Base-by-base conservation (phyloP, 2,888 invertebrate species). In the Zeuzera pyrina region DNA sequence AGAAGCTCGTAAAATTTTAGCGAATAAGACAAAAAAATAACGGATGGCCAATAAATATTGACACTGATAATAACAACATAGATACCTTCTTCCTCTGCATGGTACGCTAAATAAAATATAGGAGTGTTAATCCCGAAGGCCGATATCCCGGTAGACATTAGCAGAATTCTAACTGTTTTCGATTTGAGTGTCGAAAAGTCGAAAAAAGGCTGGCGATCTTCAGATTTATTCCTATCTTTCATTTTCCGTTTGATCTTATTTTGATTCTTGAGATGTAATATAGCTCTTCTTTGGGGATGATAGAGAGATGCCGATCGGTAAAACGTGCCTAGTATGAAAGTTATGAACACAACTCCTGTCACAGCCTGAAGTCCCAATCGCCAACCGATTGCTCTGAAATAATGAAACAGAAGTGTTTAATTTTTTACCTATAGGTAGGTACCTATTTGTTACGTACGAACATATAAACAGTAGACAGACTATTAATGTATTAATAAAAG, bases 221-320 rank as follows among this genome's bases (percentile, higher is more conserved):
- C 92, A 22, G 81, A 60, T 50, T 90, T 90, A 57, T 88, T 91
- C 56, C 90, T 90, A 59, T 92, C 91, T 65, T 92, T 91, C 83
- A 92, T 89, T 70, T 92, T 92, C 41, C 91, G 84, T 62, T 93
- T 93, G 54, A 85, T 85, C 48, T 85, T 85, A 49, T 68, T 84
- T 66, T 94, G 94, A 71, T 93, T 94, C 72, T 94, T 95, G 54
- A 95, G 87, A 67, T 95, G 94, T 24, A 95, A 85, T 50, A 95
- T 94, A 36, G 94, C 94, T 38, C 94, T 85, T 35, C 94, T 73
- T 62, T 94, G 93, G 0, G 94, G 94, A 64, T 95, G 94, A 71
- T 95, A 95, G 5, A 95, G 84, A 0, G 94, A 93, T 0, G 94
- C 94, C 3, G 94, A 94, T 16, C 95, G 89, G 74, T 94, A 95